A percentile compares a stretch with the other conserved stretches of the same genome.
Conservation (phyloP, 2,888 invertebrate genomes). For the Psylliodes chrysocephalus region DNA sequence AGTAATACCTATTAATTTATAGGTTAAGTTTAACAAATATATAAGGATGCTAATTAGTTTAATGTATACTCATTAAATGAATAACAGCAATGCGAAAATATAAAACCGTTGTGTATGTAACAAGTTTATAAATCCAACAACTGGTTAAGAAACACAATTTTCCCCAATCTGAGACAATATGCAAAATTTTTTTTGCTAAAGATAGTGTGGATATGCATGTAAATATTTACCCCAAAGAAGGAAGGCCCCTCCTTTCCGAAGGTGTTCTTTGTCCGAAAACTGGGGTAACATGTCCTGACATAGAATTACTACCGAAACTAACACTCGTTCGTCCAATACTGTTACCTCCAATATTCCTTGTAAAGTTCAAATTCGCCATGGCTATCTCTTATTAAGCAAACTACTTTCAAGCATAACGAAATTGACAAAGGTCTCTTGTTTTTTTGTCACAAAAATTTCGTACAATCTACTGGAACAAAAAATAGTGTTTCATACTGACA, state of each 20-base stretch:
- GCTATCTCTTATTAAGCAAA: constrained; percentile 66
- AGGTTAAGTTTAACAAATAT: too few relatives aligned
- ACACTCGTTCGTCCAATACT: constrained; percentile 74
- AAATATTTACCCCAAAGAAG: constrained; percentile 63
- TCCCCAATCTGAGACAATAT: too few relatives aligned
- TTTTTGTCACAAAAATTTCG: constrained; percentile 45
- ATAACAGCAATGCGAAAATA: too few relatives aligned
- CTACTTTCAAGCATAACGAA: constrained; percentile 62
- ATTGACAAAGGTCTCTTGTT: constrained; percentile 42
- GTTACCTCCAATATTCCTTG: constrained; percentile 87
- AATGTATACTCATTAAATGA: too few relatives aligned
- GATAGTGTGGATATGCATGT: too few relatives aligned
- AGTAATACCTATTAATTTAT: too few relatives aligned
- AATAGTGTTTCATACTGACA: constrained; percentile 56
- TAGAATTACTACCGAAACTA: constrained; percentile 74
- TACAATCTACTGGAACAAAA: constrained; percentile 55
- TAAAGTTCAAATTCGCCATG: constrained; percentile 95
- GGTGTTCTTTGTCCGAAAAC: constrained; percentile 85
- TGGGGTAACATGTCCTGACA: constrained; percentile 82
- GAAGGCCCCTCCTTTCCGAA: constrained; percentile 76
- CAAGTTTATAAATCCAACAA: too few relatives aligned
- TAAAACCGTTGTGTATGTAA: too few relatives aligned
- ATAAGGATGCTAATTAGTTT: too few relatives aligned
- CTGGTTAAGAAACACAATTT: too few relatives aligned
- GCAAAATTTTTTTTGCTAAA: too few relatives aligned